A percentile compares a stretch with the other conserved stretches of the same genome.
Conservation (phyloP, 2,888 invertebrate species). For the Cetonia aurata region DNA sequence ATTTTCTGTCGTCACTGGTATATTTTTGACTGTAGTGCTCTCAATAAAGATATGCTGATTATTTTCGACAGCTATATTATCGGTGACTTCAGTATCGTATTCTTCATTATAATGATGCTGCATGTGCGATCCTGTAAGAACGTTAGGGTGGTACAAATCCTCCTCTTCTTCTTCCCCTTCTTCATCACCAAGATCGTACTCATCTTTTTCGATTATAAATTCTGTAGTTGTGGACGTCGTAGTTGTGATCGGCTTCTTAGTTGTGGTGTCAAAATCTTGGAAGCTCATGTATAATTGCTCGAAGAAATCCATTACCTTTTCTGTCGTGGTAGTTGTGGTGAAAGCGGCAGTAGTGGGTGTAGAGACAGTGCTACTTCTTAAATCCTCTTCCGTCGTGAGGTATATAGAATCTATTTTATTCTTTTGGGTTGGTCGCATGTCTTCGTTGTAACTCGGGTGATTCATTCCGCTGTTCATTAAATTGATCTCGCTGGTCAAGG, state of each 20-base stretch:
- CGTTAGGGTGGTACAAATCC: constrained; percentile 52
- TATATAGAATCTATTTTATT: constrained; percentile 54
- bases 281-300: constrained; percentile 66
- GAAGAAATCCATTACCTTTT: constrained; percentile 63
- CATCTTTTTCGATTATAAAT: constrained; percentile 12
- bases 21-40: constrained; percentile 47
- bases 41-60: constrained; percentile 46
- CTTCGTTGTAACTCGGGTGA: constrained; percentile 61
- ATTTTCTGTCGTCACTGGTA: constrained; percentile 51
- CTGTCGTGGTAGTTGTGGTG: constrained; percentile 61
- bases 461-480: constrained; percentile 61
- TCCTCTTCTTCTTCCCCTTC: constrained; percentile 50
- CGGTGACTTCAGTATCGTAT: constrained; percentile 55
- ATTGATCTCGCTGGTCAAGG: constrained; percentile 58
- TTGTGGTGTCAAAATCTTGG: constrained; percentile 60
- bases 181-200: constrained; percentile 36
- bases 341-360: constrained; percentile 36
- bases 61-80: constrained; percentile 60
- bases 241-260: constrained; percentile 48
- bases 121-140: constrained; percentile 57
- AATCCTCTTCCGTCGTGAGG: constrained; percentile 56
- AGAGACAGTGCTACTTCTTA: constrained; percentile 45
- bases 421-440: constrained; percentile 52
- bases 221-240: constrained; percentile 49
- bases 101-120: constrained; percentile 60